Conservation (phyloP, 2,113 vertebrate genomes). For the Myanophis thanlyinensis region DNA sequence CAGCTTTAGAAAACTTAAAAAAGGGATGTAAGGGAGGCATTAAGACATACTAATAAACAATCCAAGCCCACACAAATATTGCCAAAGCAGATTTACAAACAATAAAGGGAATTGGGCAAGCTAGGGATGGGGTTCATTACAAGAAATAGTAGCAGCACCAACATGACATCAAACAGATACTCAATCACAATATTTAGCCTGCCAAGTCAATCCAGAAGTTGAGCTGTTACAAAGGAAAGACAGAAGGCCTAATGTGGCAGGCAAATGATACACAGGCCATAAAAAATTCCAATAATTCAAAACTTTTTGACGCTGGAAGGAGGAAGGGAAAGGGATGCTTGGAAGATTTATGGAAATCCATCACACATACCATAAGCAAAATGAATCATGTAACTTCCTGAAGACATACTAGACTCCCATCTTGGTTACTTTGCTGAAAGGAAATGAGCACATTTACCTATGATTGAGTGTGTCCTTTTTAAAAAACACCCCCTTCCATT, state of each 20-base stretch:
- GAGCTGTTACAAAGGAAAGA: conserved; percentile 4
- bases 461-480: neutral
- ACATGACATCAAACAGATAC: neutral
- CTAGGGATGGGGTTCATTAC: neutral
- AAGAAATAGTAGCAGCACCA: conserved; percentile 9
- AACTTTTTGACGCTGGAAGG: neutral
- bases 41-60: neutral
- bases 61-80: neutral
- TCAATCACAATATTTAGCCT: conserved; percentile 15
- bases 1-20: neutral
- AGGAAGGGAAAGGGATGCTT: neutral
- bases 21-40: neutral
- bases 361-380: neutral
- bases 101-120: neutral
- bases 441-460: neutral
- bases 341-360: neutral
- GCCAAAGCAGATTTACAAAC: neutral
- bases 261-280: neutral
- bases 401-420: neutral
- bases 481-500: neutral
- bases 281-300: conserved; percentile 7
- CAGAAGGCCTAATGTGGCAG: neutral
- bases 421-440: neutral
- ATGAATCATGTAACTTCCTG: neutral
- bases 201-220: neutral